A percentile compares a stretch with the other conserved stretches of the same genome.
Evolutionary conservation across 1,140 invertebrate genomes (phyloP).

Genomic region (Anoplolepis gracilipes): DNA sequence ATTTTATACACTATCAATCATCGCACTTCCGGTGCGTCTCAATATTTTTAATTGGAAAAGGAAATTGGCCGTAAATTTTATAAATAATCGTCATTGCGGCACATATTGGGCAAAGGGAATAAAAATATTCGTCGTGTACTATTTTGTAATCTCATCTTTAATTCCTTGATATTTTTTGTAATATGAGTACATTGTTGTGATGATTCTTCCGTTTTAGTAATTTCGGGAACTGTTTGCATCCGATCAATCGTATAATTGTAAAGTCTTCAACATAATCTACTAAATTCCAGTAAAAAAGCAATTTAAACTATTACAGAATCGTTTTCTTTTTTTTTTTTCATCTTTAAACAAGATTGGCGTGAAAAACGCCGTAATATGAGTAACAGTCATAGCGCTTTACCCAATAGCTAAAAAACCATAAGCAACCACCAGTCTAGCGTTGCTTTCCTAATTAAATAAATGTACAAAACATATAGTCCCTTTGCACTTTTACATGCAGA

Average conservation of each 20-base stretch:
- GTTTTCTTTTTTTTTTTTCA: conserved; percentile 24
- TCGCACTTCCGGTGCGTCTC: background rate
- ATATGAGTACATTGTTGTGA: conserved; percentile 71
- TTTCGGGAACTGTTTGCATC: conserved; percentile 57
- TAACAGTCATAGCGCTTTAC: conserved; percentile 70
- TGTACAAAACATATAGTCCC: conserved; percentile 82
- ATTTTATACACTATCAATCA: too few relatives aligned
- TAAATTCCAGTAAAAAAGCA: conserved; percentile 74
- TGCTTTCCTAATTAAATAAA: conserved; percentile 82
- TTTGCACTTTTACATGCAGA: conserved; percentile 73
- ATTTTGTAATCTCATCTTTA: conserved; percentile 70
- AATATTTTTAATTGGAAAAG: background rate
- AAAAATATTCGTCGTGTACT: conserved; percentile 1
- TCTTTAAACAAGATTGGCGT: conserved; percentile 49
- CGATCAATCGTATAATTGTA: conserved; percentile 60
- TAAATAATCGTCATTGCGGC: background rate
- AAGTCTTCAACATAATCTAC: conserved; percentile 59
- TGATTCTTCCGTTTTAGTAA: conserved; percentile 44
- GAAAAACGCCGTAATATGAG: conserved; percentile 57
- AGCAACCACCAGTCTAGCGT: conserved; percentile 73
- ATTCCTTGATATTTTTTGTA: conserved; percentile 69
- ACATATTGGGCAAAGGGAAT: conserved; percentile 8
- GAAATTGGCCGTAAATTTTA: background rate
- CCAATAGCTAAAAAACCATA: conserved; percentile 75
- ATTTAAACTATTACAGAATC: conserved; percentile 74